These are phyloP conservation scores for Oreochromis spilurus DNA, from an alignment of 2,113 vertebrate genomes.

Conservation along the genomic window DNA sequence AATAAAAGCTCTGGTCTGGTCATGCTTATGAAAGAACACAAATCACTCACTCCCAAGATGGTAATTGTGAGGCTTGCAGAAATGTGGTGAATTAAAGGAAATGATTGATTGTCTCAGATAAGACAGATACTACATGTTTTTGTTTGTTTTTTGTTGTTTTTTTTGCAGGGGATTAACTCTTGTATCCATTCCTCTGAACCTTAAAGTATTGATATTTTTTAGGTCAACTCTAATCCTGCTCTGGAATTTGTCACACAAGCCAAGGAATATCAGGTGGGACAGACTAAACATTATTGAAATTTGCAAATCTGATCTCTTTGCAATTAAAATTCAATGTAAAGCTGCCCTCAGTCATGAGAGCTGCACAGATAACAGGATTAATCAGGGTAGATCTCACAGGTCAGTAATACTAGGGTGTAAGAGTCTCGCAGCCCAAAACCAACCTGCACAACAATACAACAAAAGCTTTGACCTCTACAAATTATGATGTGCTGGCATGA, in stretches of 20 bases:
- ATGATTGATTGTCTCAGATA: background rate
- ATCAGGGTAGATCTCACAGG: background rate
- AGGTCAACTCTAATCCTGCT: background rate
- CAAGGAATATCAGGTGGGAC: background rate
- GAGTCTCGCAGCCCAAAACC: background rate
- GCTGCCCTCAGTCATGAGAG: background rate
- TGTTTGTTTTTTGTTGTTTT: too few species aligned
- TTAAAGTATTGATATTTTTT: background rate
- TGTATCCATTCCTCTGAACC: background rate
- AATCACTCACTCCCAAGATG: background rate
- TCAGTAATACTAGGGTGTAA: background rate
- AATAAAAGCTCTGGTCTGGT: background rate
- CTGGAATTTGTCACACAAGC: background rate
- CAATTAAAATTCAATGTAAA: background rate
- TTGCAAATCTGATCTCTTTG: background rate
- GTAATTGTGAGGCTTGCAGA: background rate
- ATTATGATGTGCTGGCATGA: background rate
- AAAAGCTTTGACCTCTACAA: background rate
- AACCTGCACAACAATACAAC: background rate
- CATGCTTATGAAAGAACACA: background rate
- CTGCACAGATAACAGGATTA: fast-evolving
- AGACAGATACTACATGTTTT: background rate
- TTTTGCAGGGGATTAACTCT: background rate
- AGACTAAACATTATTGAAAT: background rate
- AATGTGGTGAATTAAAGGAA: background rate